Conservation (phyloP, 2,797 vertebrate species). For the Kryptopterus vitreolus region DNA sequence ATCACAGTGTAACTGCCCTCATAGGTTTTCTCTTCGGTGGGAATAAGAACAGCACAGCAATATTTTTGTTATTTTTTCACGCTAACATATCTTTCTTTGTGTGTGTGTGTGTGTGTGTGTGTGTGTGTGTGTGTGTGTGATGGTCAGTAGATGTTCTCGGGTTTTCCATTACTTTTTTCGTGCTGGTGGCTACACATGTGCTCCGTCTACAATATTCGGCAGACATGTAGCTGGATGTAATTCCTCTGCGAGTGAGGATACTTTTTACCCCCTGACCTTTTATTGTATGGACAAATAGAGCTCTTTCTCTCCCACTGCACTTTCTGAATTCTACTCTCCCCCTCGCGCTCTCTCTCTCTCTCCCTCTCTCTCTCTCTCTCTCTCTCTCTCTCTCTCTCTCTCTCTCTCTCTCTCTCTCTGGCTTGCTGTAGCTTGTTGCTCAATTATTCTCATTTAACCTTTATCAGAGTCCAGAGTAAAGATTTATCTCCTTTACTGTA, state of each 20-base stretch:
- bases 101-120: too few relatives aligned
- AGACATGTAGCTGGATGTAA: constrained; percentile 26
- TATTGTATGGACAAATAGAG: constrained; percentile 55
- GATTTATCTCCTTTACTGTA: constrained; percentile 22
- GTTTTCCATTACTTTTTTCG: constrained; percentile 23
- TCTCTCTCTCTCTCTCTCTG: not conserved
- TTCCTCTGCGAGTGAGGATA: constrained; percentile 47
- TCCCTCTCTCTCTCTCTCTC: not conserved
- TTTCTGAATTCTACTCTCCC: too few relatives aligned
- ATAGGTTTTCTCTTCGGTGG: constrained; percentile 23
- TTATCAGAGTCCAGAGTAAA: not conserved
- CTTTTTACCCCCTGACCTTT: constrained; percentile 56
- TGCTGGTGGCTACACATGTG: constrained; percentile 5
- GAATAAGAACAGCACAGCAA: constrained; percentile 13
- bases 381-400: not conserved
- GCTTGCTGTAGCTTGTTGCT: not conserved
- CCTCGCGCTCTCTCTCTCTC: not conserved
- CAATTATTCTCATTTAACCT: constrained; percentile 15
- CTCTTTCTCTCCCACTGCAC: not conserved
- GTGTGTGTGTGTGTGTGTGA: too few relatives aligned
- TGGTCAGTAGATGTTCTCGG: not conserved
- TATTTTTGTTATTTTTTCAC: constrained; percentile 1
- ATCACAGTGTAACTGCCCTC: constrained; percentile 22
- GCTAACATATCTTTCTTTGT: constrained; percentile 26
- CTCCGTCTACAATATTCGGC: constrained; percentile 2